Base-by-base conservation (phyloP, 92 coral and sea anemone genomes). In the Phymanthus crucifer region DNA sequence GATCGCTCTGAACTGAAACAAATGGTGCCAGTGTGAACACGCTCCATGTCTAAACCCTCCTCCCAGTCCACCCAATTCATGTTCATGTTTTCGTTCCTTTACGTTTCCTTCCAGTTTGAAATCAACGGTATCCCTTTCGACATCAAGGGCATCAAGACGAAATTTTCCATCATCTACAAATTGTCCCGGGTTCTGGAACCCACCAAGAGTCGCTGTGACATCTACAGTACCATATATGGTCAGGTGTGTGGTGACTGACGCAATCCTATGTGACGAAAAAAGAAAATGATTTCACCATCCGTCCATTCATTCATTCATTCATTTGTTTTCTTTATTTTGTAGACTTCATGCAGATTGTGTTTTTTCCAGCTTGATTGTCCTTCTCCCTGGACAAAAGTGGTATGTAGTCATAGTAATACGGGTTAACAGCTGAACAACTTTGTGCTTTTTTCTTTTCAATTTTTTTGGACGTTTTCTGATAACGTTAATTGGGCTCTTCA, bases 121-220 rank as follows among this genome's bases (percentile, higher is more conserved):
- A 89, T 92, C 46, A 92, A 92, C 81, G 91, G 97, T 24, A 40
- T 73, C 9, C 40, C 61, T 17, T 80, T 82, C 14, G 57, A 84
- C 46, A 66, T 24, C 4, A 78, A 56, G 6, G 79, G 80, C 21
- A 71, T 67, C 19, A 78, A 50, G 50, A 86, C 93, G 35, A 77
- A 86, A 31, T 47, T 36, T 43, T 78, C 88, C 9, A 71, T 90
- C 70, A 77, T 90, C 64, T 90, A 87, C 79, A 85, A 79, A 24
- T 31, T 90, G 34, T 23, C 79, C 31, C 85, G 78, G 0, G 89
- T 90, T 0, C 83, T 90, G 26, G 74, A 74, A 23, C 91, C 94
- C 0, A 76, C 79, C 8, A 56, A 73, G 32, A 84, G 94, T 16
- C 87, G 80, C 35, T 90, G 94, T 87, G 89, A 90, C 40, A 19